Percentiles rank a stretch among this genome's conserved stretches.
Evolutionary conservation across 2,888 invertebrate species (phyloP).

Genomic region (Girardia tigrina): DNA sequence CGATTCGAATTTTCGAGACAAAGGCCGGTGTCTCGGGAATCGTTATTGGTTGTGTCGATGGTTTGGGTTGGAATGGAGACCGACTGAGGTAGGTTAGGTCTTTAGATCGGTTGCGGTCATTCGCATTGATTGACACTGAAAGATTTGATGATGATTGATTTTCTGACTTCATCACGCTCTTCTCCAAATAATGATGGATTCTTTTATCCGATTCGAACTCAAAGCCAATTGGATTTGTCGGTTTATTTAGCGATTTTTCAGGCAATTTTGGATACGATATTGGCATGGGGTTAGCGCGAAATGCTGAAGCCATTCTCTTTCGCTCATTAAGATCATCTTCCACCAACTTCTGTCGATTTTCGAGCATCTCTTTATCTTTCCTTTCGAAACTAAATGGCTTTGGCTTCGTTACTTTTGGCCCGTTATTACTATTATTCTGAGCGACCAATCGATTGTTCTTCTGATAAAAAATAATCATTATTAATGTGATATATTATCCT

Average conservation of each 20-base stretch:
- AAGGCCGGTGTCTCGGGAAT: background rate
- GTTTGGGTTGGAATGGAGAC: background rate
- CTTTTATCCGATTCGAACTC: slow-evolving; percentile 8
- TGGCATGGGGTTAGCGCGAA: slow-evolving; percentile 24
- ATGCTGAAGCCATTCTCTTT: background rate
- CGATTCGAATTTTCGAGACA: background rate
- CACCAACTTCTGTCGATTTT: background rate
- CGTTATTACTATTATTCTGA: too few relatives aligned
- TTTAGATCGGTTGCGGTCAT: background rate
- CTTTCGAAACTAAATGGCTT: slow-evolving; percentile 7
- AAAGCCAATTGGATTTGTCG: background rate
- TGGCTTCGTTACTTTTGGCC: background rate
- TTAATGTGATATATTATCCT: too few relatives aligned
- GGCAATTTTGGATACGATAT: background rate
- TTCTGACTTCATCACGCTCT: background rate
- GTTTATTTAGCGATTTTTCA: background rate
- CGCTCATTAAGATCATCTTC: slow-evolving; percentile 9
- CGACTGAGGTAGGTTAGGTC: background rate
- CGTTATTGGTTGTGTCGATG: background rate
- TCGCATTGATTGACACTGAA: too few relatives aligned
- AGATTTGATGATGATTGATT: background rate
- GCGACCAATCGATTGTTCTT: too few relatives aligned
- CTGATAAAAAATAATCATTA: too few relatives aligned
- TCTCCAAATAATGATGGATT: background rate
- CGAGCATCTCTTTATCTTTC: background rate